These are phyloP conservation scores for Cyphotilapia sp. DNA, from an alignment of 2,113 vertebrate genomes.

Conservation along the genomic window DNA sequence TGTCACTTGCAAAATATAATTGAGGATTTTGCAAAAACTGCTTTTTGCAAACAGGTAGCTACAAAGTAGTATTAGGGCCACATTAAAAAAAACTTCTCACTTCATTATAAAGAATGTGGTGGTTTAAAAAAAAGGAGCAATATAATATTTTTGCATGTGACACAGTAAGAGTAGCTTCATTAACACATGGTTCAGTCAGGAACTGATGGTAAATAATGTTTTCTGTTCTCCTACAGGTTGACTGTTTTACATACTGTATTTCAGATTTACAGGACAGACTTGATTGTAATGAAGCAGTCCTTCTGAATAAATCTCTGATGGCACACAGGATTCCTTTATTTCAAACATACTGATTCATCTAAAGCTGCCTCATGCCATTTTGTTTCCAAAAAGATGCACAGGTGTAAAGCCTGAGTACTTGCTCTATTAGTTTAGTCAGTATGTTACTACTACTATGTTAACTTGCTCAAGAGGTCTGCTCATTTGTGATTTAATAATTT, in stretches of 20 bases:
- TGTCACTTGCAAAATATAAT: background rate
- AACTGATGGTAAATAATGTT: background rate
- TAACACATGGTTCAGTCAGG: background rate
- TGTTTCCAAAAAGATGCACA: background rate
- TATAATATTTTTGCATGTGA: background rate
- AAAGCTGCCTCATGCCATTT: background rate
- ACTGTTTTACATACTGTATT: background rate
- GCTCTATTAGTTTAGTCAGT: background rate
- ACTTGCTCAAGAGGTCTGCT: background rate
- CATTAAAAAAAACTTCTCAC: background rate
- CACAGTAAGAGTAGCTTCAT: background rate
- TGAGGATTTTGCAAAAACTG: background rate
- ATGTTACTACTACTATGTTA: background rate
- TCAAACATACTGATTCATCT: background rate
- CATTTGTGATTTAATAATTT: background rate
- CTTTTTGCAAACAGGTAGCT: background rate
- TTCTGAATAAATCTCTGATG: background rate
- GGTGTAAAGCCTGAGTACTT: background rate
- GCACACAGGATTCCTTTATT: background rate
- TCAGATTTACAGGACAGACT: background rate
- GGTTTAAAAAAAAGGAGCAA: background rate
- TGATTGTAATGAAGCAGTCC: background rate
- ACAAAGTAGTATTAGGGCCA: background rate
- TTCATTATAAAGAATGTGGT: background rate
- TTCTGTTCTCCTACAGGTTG: background rate